Base-by-base conservation (phyloP, 2,113 vertebrate genomes). In the Mandrillus leucophaeus region DNA sequence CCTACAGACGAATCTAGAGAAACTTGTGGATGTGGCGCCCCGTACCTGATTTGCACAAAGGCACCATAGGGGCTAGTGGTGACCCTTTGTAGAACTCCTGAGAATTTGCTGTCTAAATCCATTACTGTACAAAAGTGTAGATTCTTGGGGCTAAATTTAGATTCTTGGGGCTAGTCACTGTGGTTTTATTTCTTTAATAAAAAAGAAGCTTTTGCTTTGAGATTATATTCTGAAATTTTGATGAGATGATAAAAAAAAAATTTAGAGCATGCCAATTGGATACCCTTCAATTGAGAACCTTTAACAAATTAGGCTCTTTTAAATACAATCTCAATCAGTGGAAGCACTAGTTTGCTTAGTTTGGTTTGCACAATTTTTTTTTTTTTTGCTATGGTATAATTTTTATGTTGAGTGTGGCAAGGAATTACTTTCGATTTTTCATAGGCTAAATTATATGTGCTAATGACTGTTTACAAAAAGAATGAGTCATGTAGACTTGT, bases 401-500 rank as follows among this genome's bases (percentile, higher is more conserved):
- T 97, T 84, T 73, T 52, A 43, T 70, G 38, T 82, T 87, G 50
- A 86, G 68, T 48, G n/a, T 82, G 92, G 81, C 17, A 57, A 90
- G 57, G 57, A 88, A n/a, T 96, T 57, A 79, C 13, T 96, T 70
- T 95, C 4, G 57, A 38, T 88, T 93, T 79, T 79, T 85, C 52
- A 11, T 27, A 72, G 82, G 43, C 50, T 86, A n/a, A 90, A 70
- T 72, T 88, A 16, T 38, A 68, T 86, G 45, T 95, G 14, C 16
- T 66, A 17, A 82, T 40, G 68, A 92, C 50, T 61, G 4, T 57
- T 78, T 30, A 76, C 7, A 81, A 76, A 82, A 88, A 66, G 52
- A 83, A 81, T 43, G 20, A 81, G 83, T 83, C 57, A 50, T 76
- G 17, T 64, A 30, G 80, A 27, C 70, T 23, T 25, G 22, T 84